These are phyloP conservation scores for Palythoa heliodiscus DNA, from an alignment of 92 coral and sea anemone genomes.

Conservation along the genomic window DNA sequence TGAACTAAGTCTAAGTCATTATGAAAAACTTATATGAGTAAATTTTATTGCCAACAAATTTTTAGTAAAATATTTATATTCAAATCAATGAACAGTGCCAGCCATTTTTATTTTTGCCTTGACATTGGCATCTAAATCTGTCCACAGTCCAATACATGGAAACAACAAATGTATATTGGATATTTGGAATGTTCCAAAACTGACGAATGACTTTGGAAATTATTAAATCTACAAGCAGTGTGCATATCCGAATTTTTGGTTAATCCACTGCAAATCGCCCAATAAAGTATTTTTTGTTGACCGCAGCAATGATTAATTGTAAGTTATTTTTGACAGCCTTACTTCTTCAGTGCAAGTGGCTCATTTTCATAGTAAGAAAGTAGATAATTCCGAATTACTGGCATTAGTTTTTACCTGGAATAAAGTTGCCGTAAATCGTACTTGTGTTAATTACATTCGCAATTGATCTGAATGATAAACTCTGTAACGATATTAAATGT, in stretches of 20 bases:
- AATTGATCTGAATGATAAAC: constrained; percentile 17
- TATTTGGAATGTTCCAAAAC: not conserved
- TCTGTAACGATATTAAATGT: constrained; percentile 1
- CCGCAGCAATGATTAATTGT: not conserved
- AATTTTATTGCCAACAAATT: not conserved
- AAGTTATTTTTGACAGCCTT: not conserved
- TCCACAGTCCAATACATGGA: not conserved
- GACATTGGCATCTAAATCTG: not conserved
- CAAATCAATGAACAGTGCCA: not conserved
- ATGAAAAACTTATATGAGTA: not conserved
- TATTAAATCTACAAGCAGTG: not conserved
- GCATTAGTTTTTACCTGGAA: not conserved
- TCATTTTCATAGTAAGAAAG: not conserved
- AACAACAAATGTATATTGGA: not conserved
- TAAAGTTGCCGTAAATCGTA: not conserved
- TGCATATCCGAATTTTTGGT: not conserved
- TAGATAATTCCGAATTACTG: too few species aligned
- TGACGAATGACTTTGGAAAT: not conserved
- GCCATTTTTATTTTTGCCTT: not conserved
- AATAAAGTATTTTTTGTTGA: too few species aligned
- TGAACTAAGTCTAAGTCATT: too few species aligned
- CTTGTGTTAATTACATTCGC: constrained; percentile 3
- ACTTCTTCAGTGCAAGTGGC: not conserved
- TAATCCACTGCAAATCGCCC: too few species aligned
- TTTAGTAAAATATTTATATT: not conserved